A percentile compares a stretch with the other conserved stretches of the same genome.
These are phyloP conservation scores for Synanthedon andrenaeformis DNA, from an alignment of 2,888 invertebrate genomes.

Conservation along the genomic window DNA sequence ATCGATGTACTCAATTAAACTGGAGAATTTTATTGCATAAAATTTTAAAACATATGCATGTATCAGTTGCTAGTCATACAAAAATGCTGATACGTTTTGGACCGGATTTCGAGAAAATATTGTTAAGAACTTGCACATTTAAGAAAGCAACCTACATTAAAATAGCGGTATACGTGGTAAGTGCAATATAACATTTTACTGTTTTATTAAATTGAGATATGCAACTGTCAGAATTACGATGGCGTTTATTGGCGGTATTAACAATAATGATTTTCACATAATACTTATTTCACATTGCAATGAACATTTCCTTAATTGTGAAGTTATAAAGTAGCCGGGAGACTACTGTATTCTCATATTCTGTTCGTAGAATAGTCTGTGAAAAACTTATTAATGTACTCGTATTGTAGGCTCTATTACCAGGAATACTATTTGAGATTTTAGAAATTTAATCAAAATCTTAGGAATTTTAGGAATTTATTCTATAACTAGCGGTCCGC, in stretches of 20 bases:
- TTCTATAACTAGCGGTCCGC: no score
- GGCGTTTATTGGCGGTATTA: slow-evolving; percentile 12
- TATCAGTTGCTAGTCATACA: not conserved
- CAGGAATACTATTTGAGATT: no score
- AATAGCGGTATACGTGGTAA: slow-evolving; percentile 26
- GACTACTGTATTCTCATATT: no score
- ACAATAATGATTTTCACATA: not conserved
- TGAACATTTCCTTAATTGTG: no score
- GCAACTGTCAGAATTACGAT: slow-evolving; percentile 23
- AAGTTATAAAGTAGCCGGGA: no score
- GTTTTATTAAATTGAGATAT: slow-evolving; percentile 19
- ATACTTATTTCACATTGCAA: no score
- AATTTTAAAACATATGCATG: not conserved
- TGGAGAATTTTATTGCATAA: not conserved
- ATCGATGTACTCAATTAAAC: not conserved
- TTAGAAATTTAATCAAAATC: not conserved
- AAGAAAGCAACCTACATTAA: slow-evolving; percentile 41
- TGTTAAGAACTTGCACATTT: slow-evolving; percentile 12
- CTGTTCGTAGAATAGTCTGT: no score
- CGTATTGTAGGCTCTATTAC: no score
- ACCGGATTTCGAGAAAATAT: not conserved
- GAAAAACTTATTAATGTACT: no score
- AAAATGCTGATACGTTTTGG: not conserved
- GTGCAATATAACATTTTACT: slow-evolving; percentile 26
- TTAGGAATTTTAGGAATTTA: no score